Evolutionary conservation across 2,888 invertebrate species (phyloP).

Genomic region (Nasonia oneida): DNA sequence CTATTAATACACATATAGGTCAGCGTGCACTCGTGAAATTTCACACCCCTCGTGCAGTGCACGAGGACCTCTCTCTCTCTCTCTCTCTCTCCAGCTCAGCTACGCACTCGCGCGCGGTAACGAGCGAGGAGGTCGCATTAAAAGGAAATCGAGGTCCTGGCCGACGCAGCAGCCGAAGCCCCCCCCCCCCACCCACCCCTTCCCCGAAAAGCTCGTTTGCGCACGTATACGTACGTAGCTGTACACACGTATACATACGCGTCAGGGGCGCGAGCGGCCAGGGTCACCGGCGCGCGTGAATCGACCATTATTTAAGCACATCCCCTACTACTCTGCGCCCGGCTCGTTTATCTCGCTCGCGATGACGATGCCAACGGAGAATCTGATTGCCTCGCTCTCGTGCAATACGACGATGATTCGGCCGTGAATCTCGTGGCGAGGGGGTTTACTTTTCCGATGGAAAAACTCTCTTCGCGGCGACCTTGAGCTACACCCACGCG

Average conservation of each 20-base stretch:
- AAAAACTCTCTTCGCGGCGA: too few species aligned
- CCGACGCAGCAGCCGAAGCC: neutral
- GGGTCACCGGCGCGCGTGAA: conserved; percentile 19
- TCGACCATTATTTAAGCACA: conserved; percentile 14
- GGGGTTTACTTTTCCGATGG: too few species aligned
- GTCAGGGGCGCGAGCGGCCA: conserved; percentile 27
- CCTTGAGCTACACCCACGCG: too few species aligned
- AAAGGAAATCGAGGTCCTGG: conserved; percentile 15
- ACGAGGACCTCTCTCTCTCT: neutral
- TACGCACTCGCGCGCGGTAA: neutral
- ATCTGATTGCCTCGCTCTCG: neutral
- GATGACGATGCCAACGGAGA: neutral
- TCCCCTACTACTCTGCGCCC: neutral
- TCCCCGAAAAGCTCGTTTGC: neutral
- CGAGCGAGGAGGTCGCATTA: neutral
- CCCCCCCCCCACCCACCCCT: neutral
- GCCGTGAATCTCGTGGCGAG: neutral
- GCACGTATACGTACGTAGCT: neutral
- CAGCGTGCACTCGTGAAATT: neutral
- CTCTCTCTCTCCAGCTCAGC: neutral
- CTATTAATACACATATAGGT: conserved; percentile 1
- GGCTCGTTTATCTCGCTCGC: neutral
- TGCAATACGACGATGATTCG: neutral
- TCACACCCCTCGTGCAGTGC: neutral
- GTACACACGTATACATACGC: neutral